Evolutionary conservation across 2,113 vertebrate genomes (phyloP).

Genomic region (Clarias macrocephalus): DNA sequence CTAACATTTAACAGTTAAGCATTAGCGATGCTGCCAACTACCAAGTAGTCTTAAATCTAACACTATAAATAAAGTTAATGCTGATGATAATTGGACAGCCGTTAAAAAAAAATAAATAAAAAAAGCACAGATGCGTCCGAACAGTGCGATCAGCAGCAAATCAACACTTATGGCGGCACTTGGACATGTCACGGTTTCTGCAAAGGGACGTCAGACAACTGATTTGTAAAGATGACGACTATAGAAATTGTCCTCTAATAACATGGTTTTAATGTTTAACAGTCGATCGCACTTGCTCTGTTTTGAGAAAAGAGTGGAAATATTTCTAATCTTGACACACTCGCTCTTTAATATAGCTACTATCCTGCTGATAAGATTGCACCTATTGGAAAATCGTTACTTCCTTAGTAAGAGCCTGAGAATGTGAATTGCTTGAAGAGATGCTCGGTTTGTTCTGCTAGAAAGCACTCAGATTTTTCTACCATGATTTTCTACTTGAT

Average conservation of each 20-base stretch:
- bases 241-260: not conserved
- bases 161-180: no score
- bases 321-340: not conserved
- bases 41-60: no score
- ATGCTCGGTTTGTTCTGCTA: not conserved
- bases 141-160: no score
- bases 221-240: no score
- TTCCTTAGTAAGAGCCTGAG: not conserved
- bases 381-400: not conserved
- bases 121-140: no score
- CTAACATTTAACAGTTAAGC: no score
- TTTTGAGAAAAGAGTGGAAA: not conserved
- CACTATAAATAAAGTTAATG: no score
- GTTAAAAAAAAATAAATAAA: no score
- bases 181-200: no score
- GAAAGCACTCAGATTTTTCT: not conserved
- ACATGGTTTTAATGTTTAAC: not conserved
- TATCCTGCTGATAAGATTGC: not conserved
- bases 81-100: no score
- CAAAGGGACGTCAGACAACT: no score
- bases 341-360: not conserved
- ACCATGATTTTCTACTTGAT: conserved; percentile 5
- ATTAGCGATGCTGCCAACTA: no score
- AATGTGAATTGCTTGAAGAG: not conserved
- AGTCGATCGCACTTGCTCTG: not conserved